A percentile compares a stretch with the other conserved stretches of the same genome.
These are phyloP conservation scores for Perithous albicinctus DNA, from an alignment of 2,888 invertebrate genomes.

Conservation along the genomic window DNA sequence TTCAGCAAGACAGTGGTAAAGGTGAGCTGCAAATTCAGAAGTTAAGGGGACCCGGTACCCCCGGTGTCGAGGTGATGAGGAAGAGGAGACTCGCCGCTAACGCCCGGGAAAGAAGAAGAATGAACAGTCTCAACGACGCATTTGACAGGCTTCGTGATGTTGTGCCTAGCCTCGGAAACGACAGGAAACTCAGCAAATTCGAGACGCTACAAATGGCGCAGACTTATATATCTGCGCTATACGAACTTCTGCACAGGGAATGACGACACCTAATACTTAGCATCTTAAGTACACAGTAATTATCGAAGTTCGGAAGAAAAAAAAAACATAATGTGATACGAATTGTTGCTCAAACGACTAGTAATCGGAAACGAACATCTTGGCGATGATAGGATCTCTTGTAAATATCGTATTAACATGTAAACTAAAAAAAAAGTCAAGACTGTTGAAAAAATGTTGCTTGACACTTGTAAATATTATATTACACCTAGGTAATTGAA, in stretches of 20 bases:
- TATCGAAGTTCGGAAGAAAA: not conserved
- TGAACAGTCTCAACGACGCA: slow-evolving; percentile 91
- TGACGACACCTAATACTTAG: slow-evolving; percentile 69
- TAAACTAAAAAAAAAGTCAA: not conserved
- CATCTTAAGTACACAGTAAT: slow-evolving; percentile 4
- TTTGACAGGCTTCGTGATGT: slow-evolving; percentile 90
- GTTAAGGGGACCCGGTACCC: slow-evolving; percentile 75
- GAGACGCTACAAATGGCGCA: slow-evolving; percentile 93
- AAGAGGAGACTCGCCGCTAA: slow-evolving; percentile 90
- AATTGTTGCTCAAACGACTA: slow-evolving; percentile 24
- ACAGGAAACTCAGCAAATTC: slow-evolving; percentile 90
- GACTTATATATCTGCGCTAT: slow-evolving; percentile 89
- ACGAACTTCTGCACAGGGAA: slow-evolving; percentile 86
- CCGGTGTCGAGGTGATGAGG: slow-evolving; percentile 86
- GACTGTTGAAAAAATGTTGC: not conserved
- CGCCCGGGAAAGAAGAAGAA: slow-evolving; percentile 90
- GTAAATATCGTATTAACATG: slow-evolving; percentile 45
- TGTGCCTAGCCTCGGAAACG: slow-evolving; percentile 89
- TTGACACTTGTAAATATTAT: slow-evolving; percentile 50
- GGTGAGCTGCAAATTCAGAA: slow-evolving; percentile 71
- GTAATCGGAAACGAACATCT: not conserved
- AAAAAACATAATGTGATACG: slow-evolving; percentile 36
- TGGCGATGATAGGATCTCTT: slow-evolving; percentile 10
- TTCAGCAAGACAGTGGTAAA: not conserved
- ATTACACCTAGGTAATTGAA: slow-evolving; percentile 22